Base-by-base conservation (phyloP, 2,113 vertebrate genomes). In the Axis porcinus region DNA sequence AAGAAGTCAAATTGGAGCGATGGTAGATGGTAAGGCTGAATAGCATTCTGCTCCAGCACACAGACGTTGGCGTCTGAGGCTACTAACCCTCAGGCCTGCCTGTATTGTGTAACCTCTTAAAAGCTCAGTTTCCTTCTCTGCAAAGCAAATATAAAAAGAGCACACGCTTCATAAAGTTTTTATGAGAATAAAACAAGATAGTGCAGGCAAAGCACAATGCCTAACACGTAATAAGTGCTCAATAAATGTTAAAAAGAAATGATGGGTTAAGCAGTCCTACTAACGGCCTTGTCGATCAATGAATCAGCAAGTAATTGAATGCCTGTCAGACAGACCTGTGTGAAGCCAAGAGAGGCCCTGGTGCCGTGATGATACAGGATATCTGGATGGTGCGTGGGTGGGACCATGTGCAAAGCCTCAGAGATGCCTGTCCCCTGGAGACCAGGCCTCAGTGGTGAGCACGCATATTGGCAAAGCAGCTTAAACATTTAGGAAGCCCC, bases 111-210 rank as follows among this genome's bases (percentile, higher is more conserved):
- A 67, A 78, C 43, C 16, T 85, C 62, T 79, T 16, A 45, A n/a
- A 94, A 40, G 36, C 57, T 28, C n/a, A 11, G 25, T 81, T 57
- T 92, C 62, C 50, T 94, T 85, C 86, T 81, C 60, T 93, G 60
- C 58, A 89, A 95, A 97, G 83, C 86, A 93, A 95, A 74, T 55
- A 60, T 43, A 89, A 93, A 14, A 54, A 79, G 55, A 83, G 62
- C 60, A 58, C 25, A 27, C 14, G 58, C 8, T 43, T 92, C 60
- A 62, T 67, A 76, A 95, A 78, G 43, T 55, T 84, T 95, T 93
- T 89, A 88, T 83, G 58, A 90, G 76, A 78, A 19, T 50, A 95
- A 55, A 64, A 62, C 5, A 7, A 88, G 94, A 78, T 25, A 33
- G 76, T 50, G 11, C 54, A 64, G 0, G 6, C 30, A 70, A 67